Evolutionary conservation across 1,140 invertebrate genomes (phyloP), one percentile per base, ranked within the genome.

Genomic region (Dendroctonus ponderosae): DNA sequence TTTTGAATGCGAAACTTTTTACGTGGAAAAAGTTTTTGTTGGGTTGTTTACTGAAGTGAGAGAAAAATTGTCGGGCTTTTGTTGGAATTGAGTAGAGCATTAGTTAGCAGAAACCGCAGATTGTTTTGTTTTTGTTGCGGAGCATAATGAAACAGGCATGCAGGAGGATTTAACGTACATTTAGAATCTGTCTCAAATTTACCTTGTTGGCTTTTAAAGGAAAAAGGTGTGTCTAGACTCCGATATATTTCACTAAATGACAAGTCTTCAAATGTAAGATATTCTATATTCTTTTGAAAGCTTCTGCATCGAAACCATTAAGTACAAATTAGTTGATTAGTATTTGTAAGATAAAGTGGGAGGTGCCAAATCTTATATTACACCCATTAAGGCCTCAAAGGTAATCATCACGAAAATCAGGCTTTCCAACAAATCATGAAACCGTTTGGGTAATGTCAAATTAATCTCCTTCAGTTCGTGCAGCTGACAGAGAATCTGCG

Each of bases 401-500:
- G 43, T 46, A 12, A 46, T 46, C 43, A 46, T 46, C 12, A 11
- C 43, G 12, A 46, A 11, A 46, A 12, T 12, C 11, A 15, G 11
- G 11, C 50, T 51, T 51, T 51, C 8, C 9, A 12, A 11, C 7
- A 12, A 41, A 56, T 41, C 39, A 41, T 56, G 39, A 56, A 56
- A 56, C 53, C 38, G 38, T n/a, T 11, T 5, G 37, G 38, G 15
- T 46, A 58, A 58, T 46, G 56, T 58, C 42, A 58, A 58, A 58
- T 58, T 58, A 58, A 58, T 58, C 56, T 58, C 56, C 56, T 58
- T 58, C 56, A 44, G 11, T 26, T 58, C 38, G 42, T 44, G 56
- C 56, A 58, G 7, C 42, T 58, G 56, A 58, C 56, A 58, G 56
- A n/a, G n/a, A 58, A 58, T 58, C 56, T 58, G 56, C 40, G 56